These are phyloP conservation scores for Lottia scabra DNA, from an alignment of 2,888 invertebrate genomes.

Conservation along the genomic window DNA sequence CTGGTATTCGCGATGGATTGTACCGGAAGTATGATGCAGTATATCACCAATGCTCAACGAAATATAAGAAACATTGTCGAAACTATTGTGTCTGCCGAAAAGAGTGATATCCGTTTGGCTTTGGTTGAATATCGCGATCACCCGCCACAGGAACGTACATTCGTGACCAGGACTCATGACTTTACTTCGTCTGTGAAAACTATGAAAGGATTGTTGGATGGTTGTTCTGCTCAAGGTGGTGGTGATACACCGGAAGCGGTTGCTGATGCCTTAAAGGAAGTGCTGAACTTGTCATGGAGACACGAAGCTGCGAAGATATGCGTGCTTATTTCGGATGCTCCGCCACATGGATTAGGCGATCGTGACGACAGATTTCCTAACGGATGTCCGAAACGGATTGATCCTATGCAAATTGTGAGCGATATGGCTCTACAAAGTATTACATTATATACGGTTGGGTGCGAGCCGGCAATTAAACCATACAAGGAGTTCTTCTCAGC, in stretches of 20 bases:
- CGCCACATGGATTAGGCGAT: conserved; percentile 57
- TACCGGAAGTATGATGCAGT: conserved; percentile 60
- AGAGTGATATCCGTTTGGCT: conserved; percentile 57
- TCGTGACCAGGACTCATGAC: conserved; percentile 59
- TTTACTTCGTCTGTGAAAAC: conserved; percentile 53
- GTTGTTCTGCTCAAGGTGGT: conserved; percentile 55
- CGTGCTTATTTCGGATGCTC: conserved; percentile 61
- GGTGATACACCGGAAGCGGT: conserved; percentile 63
- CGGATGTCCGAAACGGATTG: conserved; percentile 59
- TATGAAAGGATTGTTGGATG: conserved; percentile 58
- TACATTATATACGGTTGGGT: conserved; percentile 60
- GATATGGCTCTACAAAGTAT: conserved; percentile 58
- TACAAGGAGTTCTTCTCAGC: conserved; percentile 62
- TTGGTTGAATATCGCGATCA: conserved; percentile 65
- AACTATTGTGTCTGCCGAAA: conserved; percentile 57
- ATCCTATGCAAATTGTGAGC: conserved; percentile 54
- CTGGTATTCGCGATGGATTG: conserved; percentile 65
- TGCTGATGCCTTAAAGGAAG: conserved; percentile 59
- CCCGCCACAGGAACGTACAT: conserved; percentile 57
- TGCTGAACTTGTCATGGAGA: conserved; percentile 59
- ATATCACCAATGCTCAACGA: conserved; percentile 50
- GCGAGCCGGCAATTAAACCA: conserved; percentile 56
- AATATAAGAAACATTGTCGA: conserved; percentile 58
- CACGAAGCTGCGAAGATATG: conserved; percentile 60
- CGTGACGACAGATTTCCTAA: conserved; percentile 53